phyloP scores from a whole-genome alignment of 2,888 invertebrate species.

The Nemotelus pantherinus region DNA sequence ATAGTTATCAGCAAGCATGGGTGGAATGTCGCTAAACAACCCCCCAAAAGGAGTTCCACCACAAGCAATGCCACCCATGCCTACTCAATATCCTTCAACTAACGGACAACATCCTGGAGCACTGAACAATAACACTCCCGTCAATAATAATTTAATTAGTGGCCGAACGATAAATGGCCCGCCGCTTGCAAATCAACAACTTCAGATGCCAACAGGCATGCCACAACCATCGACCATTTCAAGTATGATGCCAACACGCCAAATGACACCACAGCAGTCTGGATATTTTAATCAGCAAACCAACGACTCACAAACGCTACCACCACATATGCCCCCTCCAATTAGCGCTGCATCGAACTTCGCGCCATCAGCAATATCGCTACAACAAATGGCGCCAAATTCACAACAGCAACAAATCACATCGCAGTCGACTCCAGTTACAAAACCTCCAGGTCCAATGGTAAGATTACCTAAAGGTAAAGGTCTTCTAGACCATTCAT shows the following conservation, averaged over 20 bases:
- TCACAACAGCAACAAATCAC: slow-evolving; percentile 46
- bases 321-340: slow-evolving; percentile 48
- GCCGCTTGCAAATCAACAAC: slow-evolving; percentile 45
- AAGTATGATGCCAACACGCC: slow-evolving; percentile 52
- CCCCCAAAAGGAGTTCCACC: slow-evolving; percentile 1
- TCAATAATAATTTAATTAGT: slow-evolving; percentile 41
- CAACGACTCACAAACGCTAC: slow-evolving; percentile 53
- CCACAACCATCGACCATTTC: slow-evolving; percentile 37
- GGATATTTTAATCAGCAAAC: slow-evolving; percentile 13
- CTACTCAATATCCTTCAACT: slow-evolving; percentile 11
- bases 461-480: not conserved
- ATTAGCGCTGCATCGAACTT: slow-evolving; percentile 12
- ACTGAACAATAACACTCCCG: slow-evolving; percentile 28
- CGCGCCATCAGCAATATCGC: not conserved
- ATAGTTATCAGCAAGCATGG: slow-evolving; percentile 31
- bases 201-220: slow-evolving; percentile 40
- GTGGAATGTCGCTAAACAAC: slow-evolving; percentile 18
- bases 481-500: not conserved
- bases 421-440: not conserved
- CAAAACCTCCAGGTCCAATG: slow-evolving; percentile 45
- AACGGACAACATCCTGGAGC: slow-evolving; percentile 33
- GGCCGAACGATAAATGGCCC: slow-evolving; percentile 43
- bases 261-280: slow-evolving; percentile 50
- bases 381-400: slow-evolving; percentile 42
- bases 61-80: slow-evolving; percentile 11